Evolutionary conservation across 2,888 invertebrate species (phyloP).

Genomic region (Pardosa pseudoannulata): DNA sequence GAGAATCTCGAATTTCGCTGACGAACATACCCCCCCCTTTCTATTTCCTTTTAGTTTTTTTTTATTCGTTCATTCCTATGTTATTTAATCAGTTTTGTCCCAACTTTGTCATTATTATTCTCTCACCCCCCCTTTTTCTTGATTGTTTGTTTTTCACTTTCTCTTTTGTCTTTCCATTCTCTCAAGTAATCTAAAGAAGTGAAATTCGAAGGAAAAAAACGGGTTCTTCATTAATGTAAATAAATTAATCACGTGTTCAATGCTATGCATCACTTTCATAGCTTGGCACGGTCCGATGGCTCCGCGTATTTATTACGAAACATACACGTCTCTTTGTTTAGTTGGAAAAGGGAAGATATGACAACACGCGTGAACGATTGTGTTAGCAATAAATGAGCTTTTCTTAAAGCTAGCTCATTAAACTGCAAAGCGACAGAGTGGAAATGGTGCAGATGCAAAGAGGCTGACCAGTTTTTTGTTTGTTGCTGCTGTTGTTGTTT

Average conservation of each 20-base stretch:
- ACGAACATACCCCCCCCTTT: neutral
- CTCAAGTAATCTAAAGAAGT: conserved; percentile 27
- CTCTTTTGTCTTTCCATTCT: conserved; percentile 34
- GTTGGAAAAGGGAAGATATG: conserved; percentile 1
- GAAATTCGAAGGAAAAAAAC: neutral
- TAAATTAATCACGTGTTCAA: conserved; percentile 51
- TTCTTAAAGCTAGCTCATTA: neutral
- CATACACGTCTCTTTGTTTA: conserved; percentile 5
- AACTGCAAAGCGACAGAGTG: conserved; percentile 10
- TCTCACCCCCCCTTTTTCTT: neutral
- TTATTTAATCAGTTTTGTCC: conserved; percentile 69
- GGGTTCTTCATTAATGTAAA: conserved; percentile 45
- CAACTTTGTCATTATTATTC: conserved; percentile 53
- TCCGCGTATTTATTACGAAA: neutral
- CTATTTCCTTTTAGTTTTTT: conserved; percentile 18
- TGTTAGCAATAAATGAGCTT: conserved; percentile 13
- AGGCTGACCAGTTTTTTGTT: neutral
- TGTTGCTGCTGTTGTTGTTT: too few relatives aligned
- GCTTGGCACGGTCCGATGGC: neutral
- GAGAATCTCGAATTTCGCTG: conserved; percentile 35
- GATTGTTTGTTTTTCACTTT: conserved; percentile 31
- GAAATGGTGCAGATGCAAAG: conserved; percentile 11
- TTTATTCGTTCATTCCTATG: conserved; percentile 23
- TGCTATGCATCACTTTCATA: conserved; percentile 26
- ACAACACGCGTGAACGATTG: conserved; percentile 13